Evolutionary conservation across 2,888 invertebrate genomes (phyloP).

Genomic region (Hypomecis atomaria): DNA sequence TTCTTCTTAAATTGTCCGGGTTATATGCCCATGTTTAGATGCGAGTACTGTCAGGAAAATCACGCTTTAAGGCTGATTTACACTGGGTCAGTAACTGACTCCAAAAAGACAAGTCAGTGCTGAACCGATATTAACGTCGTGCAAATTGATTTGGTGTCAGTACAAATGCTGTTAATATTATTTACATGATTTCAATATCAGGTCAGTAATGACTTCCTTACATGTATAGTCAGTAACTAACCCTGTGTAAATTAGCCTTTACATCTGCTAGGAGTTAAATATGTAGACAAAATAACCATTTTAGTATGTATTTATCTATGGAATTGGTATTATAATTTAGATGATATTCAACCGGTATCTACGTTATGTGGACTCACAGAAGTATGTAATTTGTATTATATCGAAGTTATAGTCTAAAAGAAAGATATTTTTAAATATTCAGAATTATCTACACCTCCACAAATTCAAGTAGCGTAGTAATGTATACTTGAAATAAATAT

Average conservation of each 20-base stretch:
- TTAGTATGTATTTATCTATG: constrained; percentile 9
- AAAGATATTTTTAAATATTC: constrained; percentile 43
- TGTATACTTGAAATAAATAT: constrained; percentile 49
- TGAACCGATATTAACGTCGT: too few relatives aligned
- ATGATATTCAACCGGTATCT: constrained; percentile 10
- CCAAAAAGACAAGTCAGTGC: too few relatives aligned
- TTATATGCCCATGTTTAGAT: too few relatives aligned
- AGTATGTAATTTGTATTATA: constrained; percentile 42
- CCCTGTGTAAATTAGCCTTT: not conserved
- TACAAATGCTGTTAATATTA: too few relatives aligned
- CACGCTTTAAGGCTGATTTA: too few relatives aligned
- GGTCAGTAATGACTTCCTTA: too few relatives aligned
- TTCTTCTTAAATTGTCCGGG: too few relatives aligned
- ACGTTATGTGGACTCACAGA: constrained; percentile 30
- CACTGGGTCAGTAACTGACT: too few relatives aligned
- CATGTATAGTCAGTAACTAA: too few relatives aligned
- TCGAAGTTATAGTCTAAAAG: constrained; percentile 38
- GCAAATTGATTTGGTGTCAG: too few relatives aligned
- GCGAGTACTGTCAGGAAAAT: too few relatives aligned
- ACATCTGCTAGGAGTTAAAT: constrained; percentile 2
- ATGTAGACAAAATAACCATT: constrained; percentile 4
- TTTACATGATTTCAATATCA: too few relatives aligned
- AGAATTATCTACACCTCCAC: constrained; percentile 42
- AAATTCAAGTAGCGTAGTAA: constrained; percentile 47
- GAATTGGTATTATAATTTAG: constrained; percentile 12